Base-by-base conservation (phyloP, 2,888 invertebrate species). In the Eutolmus rufibarbis region DNA sequence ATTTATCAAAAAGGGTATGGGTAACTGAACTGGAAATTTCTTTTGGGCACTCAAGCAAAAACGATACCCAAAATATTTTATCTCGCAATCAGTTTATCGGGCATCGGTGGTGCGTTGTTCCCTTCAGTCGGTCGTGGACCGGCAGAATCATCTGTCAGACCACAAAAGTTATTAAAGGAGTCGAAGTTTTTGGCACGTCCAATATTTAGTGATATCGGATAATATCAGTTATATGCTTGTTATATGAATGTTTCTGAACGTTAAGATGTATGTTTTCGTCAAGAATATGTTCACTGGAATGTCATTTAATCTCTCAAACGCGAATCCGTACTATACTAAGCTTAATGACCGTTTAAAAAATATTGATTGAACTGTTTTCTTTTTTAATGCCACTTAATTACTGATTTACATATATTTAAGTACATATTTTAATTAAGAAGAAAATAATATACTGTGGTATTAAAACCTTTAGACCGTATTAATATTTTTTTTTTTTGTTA, bases 31-130 rank as follows among this genome's bases (percentile, higher is more conserved):
- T 43, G 46, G 81, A 81, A 78, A 81, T 56, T 81, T 81, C 31
- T 81, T 40, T 8, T 46, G 81, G n/a, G 46, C 34, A 79, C 40
- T 81, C 56, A 31, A 16, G 81, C 81, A 81, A 81, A 81, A 81
- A 79, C 28, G 23, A 79, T 43, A 16, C 8, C 28, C 79, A 28
- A 28, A 40, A 79, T 79, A 43, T 79, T 79, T 79, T 40, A 79
- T 43, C 79, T 40, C 79, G n/a, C 79, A 46, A 43, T 40, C 28
- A 23, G 40, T 28, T 46, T 79, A 79, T 79, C 79, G 79, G 37
- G 8, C 76, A 19, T 76, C 8, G 5, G 8, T 34, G 66, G 28
- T 19, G 28, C 28, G 19, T 28, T 66, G 9, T 28, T 28, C 66
- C 28, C 12, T 9, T 19, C 28, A 28, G 66, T 12, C 66, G 19